Percentiles rank a stretch among this genome's conserved stretches.
These are phyloP conservation scores for Acrocephalus kingi DNA, from an alignment of 2,113 vertebrate genomes.

Conservation along the genomic window DNA sequence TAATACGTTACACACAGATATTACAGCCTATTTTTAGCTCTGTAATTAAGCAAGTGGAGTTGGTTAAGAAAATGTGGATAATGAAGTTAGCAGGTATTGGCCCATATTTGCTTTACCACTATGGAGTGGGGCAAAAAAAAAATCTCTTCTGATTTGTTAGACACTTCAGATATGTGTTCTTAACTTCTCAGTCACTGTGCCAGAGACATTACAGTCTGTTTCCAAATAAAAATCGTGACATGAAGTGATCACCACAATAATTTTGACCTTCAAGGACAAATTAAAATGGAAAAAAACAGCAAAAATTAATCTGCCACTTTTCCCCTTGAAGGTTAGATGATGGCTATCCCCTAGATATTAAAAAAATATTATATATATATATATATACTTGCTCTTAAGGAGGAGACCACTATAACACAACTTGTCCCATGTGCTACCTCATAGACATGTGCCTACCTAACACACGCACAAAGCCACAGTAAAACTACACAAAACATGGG, in stretches of 20 bases:
- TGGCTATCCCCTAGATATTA: not conserved
- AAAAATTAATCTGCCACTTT: not conserved
- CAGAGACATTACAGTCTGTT: not conserved
- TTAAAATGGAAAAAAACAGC: not conserved
- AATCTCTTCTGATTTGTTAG: not conserved
- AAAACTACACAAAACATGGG: not conserved
- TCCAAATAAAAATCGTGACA: slow-evolving; percentile 47
- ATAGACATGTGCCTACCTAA: not conserved
- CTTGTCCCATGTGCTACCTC: not conserved
- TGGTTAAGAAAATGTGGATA: not conserved
- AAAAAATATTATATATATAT: not conserved
- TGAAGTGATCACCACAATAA: slow-evolving; percentile 35
- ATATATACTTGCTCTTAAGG: not conserved
- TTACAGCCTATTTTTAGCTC: not conserved
- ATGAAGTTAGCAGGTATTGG: not conserved
- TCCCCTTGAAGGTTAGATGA: not conserved
- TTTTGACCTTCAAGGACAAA: slow-evolving; percentile 32
- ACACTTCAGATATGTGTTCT: not conserved
- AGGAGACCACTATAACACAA: not conserved
- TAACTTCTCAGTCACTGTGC: not conserved
- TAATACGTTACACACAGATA: not conserved
- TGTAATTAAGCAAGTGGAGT: not conserved
- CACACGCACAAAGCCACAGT: not conserved
- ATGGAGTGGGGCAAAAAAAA: not conserved
- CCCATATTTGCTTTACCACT: not conserved